Conservation (phyloP, 1,140 invertebrate species). For the Ganaspis sp. region DNA sequence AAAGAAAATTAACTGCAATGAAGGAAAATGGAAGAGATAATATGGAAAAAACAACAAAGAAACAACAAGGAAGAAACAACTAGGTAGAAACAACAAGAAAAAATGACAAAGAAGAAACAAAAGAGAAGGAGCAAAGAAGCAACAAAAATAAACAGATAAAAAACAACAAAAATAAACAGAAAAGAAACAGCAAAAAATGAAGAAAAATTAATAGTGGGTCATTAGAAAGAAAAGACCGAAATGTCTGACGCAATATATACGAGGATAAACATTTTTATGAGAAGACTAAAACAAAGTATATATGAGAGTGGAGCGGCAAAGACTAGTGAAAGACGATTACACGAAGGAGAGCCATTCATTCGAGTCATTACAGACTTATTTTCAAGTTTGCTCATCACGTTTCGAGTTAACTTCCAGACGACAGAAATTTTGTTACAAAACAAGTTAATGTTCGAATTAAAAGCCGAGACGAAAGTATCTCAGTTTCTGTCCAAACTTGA, state of each 20-base stretch:
- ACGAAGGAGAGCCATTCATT: constrained; percentile 11
- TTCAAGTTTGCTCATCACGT: constrained; percentile 24
- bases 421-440: neutral
- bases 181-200: no score
- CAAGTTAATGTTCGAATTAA: constrained; percentile 1
- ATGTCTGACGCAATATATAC: neutral
- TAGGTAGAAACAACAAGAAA: neutral
- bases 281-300: neutral
- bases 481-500: neutral
- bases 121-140: neutral
- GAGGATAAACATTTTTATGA: constrained; percentile 1
- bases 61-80: neutral
- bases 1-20: no score
- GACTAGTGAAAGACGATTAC: neutral
- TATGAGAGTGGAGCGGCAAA: neutral
- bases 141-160: neutral
- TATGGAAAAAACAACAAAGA: no score
- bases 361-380: constrained; percentile 8
- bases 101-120: no score
- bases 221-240: no score
- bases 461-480: neutral
- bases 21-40: no score
- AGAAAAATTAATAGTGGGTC: no score
- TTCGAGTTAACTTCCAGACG: constrained; percentile 5
- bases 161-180: neutral